Evolutionary conservation across 2,888 invertebrate genomes (phyloP).

Genomic region (Tenodera sinensis): DNA sequence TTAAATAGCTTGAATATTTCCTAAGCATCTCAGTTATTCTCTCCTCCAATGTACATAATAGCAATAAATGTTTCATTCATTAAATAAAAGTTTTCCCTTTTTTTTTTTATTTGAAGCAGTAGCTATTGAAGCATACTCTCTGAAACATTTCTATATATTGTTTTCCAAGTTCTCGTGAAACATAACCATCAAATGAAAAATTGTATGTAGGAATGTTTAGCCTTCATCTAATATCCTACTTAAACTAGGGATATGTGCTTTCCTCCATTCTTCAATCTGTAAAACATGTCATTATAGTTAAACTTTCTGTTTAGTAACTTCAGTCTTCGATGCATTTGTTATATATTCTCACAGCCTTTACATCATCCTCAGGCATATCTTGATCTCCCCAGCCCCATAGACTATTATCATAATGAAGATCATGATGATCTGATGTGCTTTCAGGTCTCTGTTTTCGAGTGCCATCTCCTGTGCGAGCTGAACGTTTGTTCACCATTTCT

Average conservation of each 20-base stretch:
- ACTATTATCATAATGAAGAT: slow-evolving; percentile 48
- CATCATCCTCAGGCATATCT: slow-evolving; percentile 70
- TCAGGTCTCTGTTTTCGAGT: slow-evolving; percentile 34
- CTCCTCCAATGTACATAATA: no score
- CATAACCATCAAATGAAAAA: neutral
- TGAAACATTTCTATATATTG: neutral
- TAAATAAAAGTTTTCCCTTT: no score
- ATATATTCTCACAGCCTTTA: neutral
- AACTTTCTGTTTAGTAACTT: neutral
- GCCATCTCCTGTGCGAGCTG: slow-evolving; percentile 71
- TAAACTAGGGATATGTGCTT: neutral
- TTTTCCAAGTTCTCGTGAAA: neutral
- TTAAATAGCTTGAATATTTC: no score
- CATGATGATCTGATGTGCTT: slow-evolving; percentile 34
- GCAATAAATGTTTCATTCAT: no score
- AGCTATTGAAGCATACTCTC: neutral
- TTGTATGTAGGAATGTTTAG: neutral
- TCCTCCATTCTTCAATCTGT: neutral
- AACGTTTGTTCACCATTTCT: slow-evolving; percentile 66
- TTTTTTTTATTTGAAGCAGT: neutral
- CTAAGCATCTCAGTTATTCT: no score
- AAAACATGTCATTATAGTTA: neutral
- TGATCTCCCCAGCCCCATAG: slow-evolving; percentile 84
- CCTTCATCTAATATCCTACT: neutral
- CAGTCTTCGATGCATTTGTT: neutral